Evolutionary conservation across 1,140 invertebrate genomes (phyloP).

Genomic region (Zaprionus lachaisei): DNA sequence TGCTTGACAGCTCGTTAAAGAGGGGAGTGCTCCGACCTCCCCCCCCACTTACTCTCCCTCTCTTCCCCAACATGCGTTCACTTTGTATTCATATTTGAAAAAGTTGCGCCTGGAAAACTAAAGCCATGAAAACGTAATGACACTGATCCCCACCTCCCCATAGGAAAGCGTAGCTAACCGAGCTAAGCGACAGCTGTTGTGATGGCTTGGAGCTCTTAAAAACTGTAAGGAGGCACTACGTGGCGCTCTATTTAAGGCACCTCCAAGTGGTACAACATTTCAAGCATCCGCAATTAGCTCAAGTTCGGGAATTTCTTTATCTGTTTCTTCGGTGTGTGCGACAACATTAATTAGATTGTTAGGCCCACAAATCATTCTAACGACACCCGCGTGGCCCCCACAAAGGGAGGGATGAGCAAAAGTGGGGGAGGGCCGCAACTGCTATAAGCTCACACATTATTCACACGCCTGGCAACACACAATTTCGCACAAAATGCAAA

Average conservation of each 20-base stretch:
- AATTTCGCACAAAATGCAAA: constrained; percentile 77
- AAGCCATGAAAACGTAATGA: constrained; percentile 75
- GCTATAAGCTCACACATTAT: constrained; percentile 78
- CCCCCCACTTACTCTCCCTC: not conserved
- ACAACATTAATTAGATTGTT: constrained; percentile 79
- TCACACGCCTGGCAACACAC: constrained; percentile 73
- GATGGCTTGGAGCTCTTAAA: not conserved
- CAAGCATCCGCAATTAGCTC: constrained; percentile 54
- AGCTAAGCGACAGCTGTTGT: constrained; percentile 27
- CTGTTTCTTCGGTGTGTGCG: constrained; percentile 30
- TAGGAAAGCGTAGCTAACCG: not conserved
- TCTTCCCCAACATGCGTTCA: not conserved
- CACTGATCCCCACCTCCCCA: constrained; percentile 25
- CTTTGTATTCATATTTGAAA: constrained; percentile 73
- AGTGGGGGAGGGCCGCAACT: constrained; percentile 24
- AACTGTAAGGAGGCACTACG: not conserved
- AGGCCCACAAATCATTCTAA: constrained; percentile 76
- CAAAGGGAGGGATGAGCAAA: not conserved
- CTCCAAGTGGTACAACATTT: not conserved
- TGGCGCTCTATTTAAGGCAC: not conserved
- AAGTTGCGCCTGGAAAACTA: constrained; percentile 65
- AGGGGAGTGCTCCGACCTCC: constrained; percentile 6
- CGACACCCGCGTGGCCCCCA: constrained; percentile 54
- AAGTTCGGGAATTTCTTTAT: constrained; percentile 38
- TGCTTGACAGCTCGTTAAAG: constrained; percentile 63